phyloP scores from a whole-genome alignment of 2,888 invertebrate species.

The Netelia inedita region DNA sequence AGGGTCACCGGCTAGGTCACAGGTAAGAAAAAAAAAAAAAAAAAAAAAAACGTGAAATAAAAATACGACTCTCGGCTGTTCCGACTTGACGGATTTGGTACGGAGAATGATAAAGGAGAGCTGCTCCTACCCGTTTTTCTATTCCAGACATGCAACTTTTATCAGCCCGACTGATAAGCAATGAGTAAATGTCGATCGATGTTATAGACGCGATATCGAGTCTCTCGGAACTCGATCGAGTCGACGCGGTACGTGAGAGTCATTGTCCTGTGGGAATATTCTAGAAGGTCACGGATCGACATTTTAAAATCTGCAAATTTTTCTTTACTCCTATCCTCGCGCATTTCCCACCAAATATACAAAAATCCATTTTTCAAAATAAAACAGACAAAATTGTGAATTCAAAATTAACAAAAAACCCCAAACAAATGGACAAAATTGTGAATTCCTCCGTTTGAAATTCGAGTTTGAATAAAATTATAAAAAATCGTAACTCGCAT shows the following conservation, averaged over 20 bases:
- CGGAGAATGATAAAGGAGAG: neutral
- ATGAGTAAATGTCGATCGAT: constrained; percentile 56
- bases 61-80: neutral
- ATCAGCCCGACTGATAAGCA: constrained; percentile 39
- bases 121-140: neutral
- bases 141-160: neutral
- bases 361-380: too few species aligned
- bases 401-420: too few species aligned
- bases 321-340: neutral
- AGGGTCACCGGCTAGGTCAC: constrained; percentile 21
- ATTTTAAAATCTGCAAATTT: neutral
- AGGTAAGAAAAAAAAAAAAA: constrained; percentile 38
- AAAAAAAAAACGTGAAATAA: constrained; percentile 23
- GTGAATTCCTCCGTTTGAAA: too few species aligned
- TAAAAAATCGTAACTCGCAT: neutral
- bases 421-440: too few species aligned
- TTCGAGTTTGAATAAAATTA: neutral
- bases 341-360: too few species aligned
- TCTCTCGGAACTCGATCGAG: constrained; percentile 29
- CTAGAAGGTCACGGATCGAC: constrained; percentile 35
- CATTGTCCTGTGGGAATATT: constrained; percentile 60
- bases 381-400: neutral
- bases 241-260: constrained; percentile 39
- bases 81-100: neutral
- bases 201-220: constrained; percentile 43